Percentiles rank a stretch among this genome's conserved stretches.
Conservation (phyloP, 2,113 vertebrate species). For the Archocentrus centrarchus region DNA sequence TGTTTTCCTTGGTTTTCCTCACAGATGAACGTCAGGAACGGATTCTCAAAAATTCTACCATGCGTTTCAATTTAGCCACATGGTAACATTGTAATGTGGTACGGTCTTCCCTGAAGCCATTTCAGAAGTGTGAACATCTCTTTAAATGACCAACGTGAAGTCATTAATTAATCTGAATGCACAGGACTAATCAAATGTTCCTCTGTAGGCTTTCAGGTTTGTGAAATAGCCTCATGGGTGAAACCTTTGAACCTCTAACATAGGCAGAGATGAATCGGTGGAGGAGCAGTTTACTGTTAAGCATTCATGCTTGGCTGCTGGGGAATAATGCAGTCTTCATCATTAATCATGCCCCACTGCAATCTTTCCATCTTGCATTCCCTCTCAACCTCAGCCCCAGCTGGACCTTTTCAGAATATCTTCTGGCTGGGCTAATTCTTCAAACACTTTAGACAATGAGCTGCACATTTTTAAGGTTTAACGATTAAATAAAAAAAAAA, state of each 20-base stretch:
- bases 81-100: neutral
- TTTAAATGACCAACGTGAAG: neutral
- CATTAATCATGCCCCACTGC: neutral
- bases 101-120: neutral
- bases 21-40: neutral
- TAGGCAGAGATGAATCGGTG: neutral
- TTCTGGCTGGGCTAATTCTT: neutral
- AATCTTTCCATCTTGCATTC: neutral
- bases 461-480: neutral
- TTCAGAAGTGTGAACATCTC: neutral
- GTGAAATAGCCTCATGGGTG: neutral
- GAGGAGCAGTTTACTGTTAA: neutral
- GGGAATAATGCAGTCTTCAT: neutral
- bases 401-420: neutral
- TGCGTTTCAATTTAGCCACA: neutral
- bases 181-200: neutral
- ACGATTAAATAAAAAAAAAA: neutral
- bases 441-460: slow-evolving; percentile 10
- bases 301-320: neutral
- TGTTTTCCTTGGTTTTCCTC: too few species aligned
- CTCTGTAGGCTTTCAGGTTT: neutral
- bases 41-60: neutral
- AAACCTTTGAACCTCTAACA: neutral
- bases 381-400: slow-evolving; percentile 2
- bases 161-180: neutral